phyloP scores from a whole-genome alignment of 2,888 invertebrate species.

The Campopleginae sp. region DNA sequence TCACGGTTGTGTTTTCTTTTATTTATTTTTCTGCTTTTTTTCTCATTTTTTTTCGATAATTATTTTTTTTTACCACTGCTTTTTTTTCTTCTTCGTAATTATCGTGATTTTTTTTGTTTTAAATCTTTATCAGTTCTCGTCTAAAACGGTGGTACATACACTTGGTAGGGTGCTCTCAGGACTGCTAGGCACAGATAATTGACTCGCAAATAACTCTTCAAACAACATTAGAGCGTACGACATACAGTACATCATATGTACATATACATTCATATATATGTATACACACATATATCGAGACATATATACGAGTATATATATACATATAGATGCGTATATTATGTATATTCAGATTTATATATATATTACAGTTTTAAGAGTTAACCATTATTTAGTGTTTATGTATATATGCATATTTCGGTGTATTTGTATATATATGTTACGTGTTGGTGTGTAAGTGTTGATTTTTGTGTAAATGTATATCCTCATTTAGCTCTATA shows the following conservation, averaged over 20 bases:
- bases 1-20: slow-evolving; percentile 50
- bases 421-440: slow-evolving; percentile 56
- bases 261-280: slow-evolving; percentile 62
- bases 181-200: slow-evolving; percentile 87
- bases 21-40: slow-evolving; percentile 69
- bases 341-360: slow-evolving; percentile 54
- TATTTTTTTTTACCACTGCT: not conserved
- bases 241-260: slow-evolving; percentile 80
- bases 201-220: slow-evolving; percentile 87
- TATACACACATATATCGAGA: slow-evolving; percentile 17
- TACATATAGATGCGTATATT: slow-evolving; percentile 38
- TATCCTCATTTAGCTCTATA: slow-evolving; percentile 72
- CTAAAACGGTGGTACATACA: slow-evolving; percentile 82
- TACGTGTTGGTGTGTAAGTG: slow-evolving; percentile 54
- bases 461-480: slow-evolving; percentile 64
- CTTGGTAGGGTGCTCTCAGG: slow-evolving; percentile 84
- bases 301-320: slow-evolving; percentile 45
- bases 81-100: slow-evolving; percentile 53
- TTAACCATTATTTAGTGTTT: slow-evolving; percentile 64
- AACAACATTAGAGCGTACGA: slow-evolving; percentile 85
- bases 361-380: slow-evolving; percentile 62
- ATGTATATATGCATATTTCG: slow-evolving; percentile 47
- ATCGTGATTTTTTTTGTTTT: slow-evolving; percentile 68
- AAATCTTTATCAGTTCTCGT: slow-evolving; percentile 77
- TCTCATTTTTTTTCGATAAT: slow-evolving; percentile 41